Base-by-base conservation (phyloP, 1,140 invertebrate genomes). In the Uloborus diversus region DNA sequence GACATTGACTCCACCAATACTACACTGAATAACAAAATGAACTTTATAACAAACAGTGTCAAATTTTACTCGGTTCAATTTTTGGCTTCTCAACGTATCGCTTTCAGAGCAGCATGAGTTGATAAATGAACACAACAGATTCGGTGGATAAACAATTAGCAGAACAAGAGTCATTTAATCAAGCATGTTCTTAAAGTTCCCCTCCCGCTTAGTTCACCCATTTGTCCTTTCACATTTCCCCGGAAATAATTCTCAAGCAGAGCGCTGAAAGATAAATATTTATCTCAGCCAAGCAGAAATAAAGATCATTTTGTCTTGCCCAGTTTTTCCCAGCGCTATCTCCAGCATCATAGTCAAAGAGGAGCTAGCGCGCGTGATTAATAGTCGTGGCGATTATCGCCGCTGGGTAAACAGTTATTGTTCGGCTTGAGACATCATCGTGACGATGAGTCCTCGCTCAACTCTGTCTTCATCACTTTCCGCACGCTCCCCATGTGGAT, bases 351-450 rank as follows among this genome's bases (percentile, higher is more conserved):
- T 17, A 53, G 20, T 53, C 37, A 42, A 42, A 42, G 37, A 42
- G 37, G 17, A 42, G 17, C 7, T 42, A 42, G 32, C 56, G 32
- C 28, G n/a, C 35, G 4, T 73, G 70, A 73, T 73, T 73, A 73
- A 73, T 73, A 62, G 70, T 61, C 14, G 23, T 13, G 51, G 57
- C 57, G 59, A 73, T 73, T 73, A 62, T 20, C 49, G 5, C 49
- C 9, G 13, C 7, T 17, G 49, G 17, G 33, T 57, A 71, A 70
- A 70, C 13, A 25, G 51, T 69, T 69, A 53, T 69, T 69, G 49
- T 56, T 69, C 51, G 30, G 20, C 56, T 32, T 69, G 11, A 51
- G 49, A 14, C 7, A 53, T 14, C 5, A 7, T 17, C 49, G 49
- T n/a, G 49, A 35, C 30, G 25, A 30, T 27, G 66, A 17, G 51